phyloP scores from a whole-genome alignment of 2,113 vertebrate species.

The Zapus hudsonius region DNA sequence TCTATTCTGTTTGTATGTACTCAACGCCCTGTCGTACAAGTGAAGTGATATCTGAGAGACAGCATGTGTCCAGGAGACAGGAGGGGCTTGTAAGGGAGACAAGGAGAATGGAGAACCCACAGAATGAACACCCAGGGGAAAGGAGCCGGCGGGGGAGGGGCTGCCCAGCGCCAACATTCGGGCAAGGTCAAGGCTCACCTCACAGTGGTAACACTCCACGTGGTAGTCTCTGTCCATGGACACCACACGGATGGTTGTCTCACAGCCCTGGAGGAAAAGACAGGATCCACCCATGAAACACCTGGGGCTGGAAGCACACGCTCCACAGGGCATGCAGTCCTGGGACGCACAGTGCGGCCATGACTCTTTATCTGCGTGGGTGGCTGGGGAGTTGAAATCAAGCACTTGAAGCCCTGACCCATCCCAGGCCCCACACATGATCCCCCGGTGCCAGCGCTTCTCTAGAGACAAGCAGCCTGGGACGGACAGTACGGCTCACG shows the following conservation, averaged over 20 bases:
- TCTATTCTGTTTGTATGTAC: background rate
- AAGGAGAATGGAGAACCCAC: rapidly evolving
- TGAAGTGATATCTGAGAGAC: no score
- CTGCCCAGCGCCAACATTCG: background rate
- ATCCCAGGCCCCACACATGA: rapidly evolving
- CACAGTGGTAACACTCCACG: conserved; percentile 98
- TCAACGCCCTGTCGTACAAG: no score
- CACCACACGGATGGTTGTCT: conserved; percentile 97
- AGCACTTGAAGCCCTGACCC: background rate
- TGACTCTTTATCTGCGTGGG: no score
- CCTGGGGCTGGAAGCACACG: no score
- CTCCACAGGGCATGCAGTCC: no score
- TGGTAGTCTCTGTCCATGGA: conserved; percentile 99
- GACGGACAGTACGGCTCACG: background rate
- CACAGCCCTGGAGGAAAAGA: conserved; percentile 90
- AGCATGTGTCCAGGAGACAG: background rate
- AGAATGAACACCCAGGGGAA: background rate
- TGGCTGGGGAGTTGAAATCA: no score
- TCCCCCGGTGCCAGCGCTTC: no score
- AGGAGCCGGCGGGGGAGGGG: rapidly evolving
- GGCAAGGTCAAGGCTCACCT: conserved; percentile 86
- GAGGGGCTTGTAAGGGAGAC: background rate
- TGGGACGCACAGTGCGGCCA: no score
- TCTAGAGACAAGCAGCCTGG: background rate
- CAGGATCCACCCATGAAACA: rapidly evolving